These are phyloP conservation scores for Acanthiza pusilla DNA, from an alignment of 2,797 vertebrate species.

Conservation along the genomic window DNA sequence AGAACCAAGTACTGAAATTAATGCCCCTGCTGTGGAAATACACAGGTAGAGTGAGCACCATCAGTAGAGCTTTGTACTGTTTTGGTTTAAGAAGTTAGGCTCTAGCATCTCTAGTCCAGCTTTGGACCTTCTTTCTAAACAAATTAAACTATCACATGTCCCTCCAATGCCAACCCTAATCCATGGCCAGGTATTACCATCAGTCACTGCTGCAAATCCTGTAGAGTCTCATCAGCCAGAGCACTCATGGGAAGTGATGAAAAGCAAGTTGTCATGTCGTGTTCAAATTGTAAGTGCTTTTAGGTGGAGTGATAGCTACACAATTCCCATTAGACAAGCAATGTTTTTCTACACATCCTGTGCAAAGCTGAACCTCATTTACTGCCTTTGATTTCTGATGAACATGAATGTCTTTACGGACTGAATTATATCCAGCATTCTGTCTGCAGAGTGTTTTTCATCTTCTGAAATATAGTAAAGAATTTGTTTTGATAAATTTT, in stretches of 20 bases:
- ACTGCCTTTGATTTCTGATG: constrained; percentile 11
- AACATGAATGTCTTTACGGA: not conserved
- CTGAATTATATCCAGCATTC: not conserved
- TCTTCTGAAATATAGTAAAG: not conserved
- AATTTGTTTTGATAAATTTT: constrained; percentile 6
- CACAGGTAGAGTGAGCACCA: not conserved
- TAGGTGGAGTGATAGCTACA: not conserved
- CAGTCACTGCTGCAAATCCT: not conserved
- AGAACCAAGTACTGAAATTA: not conserved
- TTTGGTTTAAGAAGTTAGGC: not conserved
- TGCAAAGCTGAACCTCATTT: not conserved
- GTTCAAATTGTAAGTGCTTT: not conserved
- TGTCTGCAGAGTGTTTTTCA: not conserved
- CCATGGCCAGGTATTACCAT: not conserved
- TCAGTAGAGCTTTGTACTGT: not conserved
- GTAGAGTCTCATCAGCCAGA: not conserved
- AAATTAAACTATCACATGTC: fast-evolving
- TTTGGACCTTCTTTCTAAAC: not conserved
- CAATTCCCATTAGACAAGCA: not conserved
- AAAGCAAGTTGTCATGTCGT: not conserved
- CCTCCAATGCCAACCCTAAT: not conserved
- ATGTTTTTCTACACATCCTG: not conserved
- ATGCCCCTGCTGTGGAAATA: not conserved
- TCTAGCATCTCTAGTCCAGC: not conserved
- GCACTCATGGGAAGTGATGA: not conserved